phyloP scores from a whole-genome alignment of 2,113 vertebrate genomes.

The Triplophysa dalaica region DNA sequence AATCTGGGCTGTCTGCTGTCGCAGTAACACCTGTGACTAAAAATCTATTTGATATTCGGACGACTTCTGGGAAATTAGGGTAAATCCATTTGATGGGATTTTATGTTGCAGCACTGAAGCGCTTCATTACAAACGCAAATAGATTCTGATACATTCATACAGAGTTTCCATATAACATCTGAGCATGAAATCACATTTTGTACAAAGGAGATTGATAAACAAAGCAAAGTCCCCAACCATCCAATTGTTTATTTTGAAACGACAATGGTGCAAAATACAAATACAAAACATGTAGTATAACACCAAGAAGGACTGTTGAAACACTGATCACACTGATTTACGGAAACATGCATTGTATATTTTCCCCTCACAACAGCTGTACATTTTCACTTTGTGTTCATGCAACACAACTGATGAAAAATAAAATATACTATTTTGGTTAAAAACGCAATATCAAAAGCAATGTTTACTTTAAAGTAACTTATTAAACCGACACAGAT shows the following conservation, averaged over 20 bases:
- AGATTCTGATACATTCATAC: neutral
- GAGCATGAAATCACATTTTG: neutral
- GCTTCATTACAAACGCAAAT: neutral
- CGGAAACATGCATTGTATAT: neutral
- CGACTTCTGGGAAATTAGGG: slow-evolving; percentile 1
- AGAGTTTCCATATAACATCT: neutral
- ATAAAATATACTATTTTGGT: neutral
- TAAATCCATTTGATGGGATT: slow-evolving; percentile 9
- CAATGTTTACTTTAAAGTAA: slow-evolving; percentile 23
- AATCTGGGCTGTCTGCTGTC: neutral
- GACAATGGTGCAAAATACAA: slow-evolving; percentile 54
- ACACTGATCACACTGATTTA: slow-evolving; percentile 14
- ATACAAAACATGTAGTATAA: slow-evolving; percentile 34
- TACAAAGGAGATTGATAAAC: neutral
- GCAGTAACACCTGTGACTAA: slow-evolving; percentile 7
- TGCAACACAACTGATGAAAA: neutral
- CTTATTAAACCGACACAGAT: slow-evolving; percentile 6
- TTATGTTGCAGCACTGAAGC: neutral
- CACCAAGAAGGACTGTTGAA: slow-evolving; percentile 1
- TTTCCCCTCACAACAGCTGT: slow-evolving; percentile 25
- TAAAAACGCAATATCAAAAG: slow-evolving; percentile 32
- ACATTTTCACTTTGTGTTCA: slow-evolving; percentile 3
- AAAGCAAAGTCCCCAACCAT: neutral
- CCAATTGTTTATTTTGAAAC: slow-evolving; percentile 45
- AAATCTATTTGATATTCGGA: neutral